These are phyloP conservation scores for Crax fasciolata DNA, from an alignment of 2,797 vertebrate species.

Conservation along the genomic window DNA sequence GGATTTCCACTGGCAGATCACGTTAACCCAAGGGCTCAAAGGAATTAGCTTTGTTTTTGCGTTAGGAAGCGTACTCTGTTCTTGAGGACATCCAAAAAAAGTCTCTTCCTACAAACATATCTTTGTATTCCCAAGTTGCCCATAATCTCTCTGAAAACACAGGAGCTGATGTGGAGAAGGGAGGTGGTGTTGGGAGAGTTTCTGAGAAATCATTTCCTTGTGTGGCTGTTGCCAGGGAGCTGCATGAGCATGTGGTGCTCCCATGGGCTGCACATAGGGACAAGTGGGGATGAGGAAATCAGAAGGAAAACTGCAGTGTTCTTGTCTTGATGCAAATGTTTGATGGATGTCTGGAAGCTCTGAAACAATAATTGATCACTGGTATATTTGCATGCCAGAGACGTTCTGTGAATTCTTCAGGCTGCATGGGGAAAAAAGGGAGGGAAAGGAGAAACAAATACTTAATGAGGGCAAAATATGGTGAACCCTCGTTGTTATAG, in stretches of 20 bases:
- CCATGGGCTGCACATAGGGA: background rate
- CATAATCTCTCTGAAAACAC: background rate
- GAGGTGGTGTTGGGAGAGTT: background rate
- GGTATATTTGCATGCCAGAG: background rate
- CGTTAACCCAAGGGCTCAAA: background rate
- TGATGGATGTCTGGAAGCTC: background rate
- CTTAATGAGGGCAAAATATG: background rate
- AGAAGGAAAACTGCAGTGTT: background rate
- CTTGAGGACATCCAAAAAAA: no score
- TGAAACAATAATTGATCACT: no score
- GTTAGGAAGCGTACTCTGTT: background rate
- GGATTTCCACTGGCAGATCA: background rate
- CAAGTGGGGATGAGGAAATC: accelerated
- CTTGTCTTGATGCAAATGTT: background rate
- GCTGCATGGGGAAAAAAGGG: background rate
- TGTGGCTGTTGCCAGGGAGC: background rate
- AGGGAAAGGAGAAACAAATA: background rate
- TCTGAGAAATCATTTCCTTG: background rate
- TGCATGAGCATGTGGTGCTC: accelerated
- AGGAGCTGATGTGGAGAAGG: background rate
- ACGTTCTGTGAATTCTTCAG: background rate
- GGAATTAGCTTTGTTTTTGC: background rate
- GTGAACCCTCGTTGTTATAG: background rate
- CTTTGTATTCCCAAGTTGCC: background rate
- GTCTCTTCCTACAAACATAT: background rate